Conservation (phyloP, 2,797 vertebrate species). For the Numenius phaeopus region DNA sequence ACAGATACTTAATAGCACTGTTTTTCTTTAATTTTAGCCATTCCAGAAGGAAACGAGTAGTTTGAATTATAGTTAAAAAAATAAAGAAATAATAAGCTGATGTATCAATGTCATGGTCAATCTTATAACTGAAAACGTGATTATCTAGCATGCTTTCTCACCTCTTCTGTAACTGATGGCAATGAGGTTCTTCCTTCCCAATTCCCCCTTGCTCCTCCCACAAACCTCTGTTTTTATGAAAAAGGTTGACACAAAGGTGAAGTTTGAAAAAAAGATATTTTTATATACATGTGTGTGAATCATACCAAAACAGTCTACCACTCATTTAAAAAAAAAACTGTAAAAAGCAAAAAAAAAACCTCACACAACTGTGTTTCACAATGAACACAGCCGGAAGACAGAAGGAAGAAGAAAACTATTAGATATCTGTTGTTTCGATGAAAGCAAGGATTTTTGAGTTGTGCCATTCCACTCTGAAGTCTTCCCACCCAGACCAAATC, state of each 20-base stretch:
- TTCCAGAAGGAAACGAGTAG: not conserved
- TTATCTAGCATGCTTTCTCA: not conserved
- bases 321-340: accelerated
- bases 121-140: not conserved
- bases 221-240: not conserved
- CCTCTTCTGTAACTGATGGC: not conserved
- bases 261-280: not conserved
- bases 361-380: not conserved
- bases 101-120: not conserved
- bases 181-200: not conserved
- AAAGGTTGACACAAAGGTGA: not conserved
- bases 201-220: not conserved
- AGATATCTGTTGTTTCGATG: not conserved
- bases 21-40: not conserved
- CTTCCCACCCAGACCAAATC: not conserved
- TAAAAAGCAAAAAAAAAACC: not conserved
- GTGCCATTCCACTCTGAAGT: not conserved
- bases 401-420: not conserved
- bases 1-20: not conserved
- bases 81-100: not conserved
- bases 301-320: not conserved
- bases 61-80: not conserved
- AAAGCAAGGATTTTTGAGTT: not conserved
- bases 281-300: not conserved
- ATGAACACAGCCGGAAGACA: not conserved